Evolutionary conservation across 2,888 invertebrate genomes (phyloP).

Genomic region (Sinopyrophorus schimmeli): DNA sequence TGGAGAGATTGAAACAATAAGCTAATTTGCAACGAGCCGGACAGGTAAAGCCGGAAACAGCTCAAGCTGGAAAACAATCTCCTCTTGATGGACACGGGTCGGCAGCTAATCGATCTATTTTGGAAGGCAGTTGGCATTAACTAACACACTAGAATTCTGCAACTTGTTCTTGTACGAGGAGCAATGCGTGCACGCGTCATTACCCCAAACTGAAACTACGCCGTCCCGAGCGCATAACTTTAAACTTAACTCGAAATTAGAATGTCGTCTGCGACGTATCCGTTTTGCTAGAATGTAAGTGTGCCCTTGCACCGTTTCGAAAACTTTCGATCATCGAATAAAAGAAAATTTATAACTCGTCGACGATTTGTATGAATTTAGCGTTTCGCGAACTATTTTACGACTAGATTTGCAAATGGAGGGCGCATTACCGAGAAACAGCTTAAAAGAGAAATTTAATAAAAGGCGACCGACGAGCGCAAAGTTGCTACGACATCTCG

Average conservation of each 20-base stretch:
- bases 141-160: conserved; percentile 20
- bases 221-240: conserved; percentile 21
- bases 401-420: too few relatives aligned
- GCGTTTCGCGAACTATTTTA: too few relatives aligned
- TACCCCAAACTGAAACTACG: conserved; percentile 27
- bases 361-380: too few relatives aligned
- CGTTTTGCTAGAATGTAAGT: too few relatives aligned
- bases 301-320: too few relatives aligned
- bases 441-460: too few relatives aligned
- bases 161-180: conserved; percentile 19
- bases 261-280: conserved; percentile 35
- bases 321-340: too few relatives aligned
- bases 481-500: too few relatives aligned
- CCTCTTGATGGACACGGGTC: conserved; percentile 30
- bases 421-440: too few relatives aligned
- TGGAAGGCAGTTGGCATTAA: conserved; percentile 25
- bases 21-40: conserved; percentile 27
- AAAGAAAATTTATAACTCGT: too few relatives aligned
- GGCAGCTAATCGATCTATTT: conserved; percentile 33
- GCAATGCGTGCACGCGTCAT: conserved; percentile 36
- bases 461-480: too few relatives aligned
- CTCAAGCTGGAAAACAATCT: conserved; percentile 29
- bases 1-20: conserved; percentile 18
- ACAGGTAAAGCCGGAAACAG: conserved; percentile 28
- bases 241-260: conserved; percentile 33